Evolutionary conservation across 2,888 invertebrate species (phyloP), one percentile per base, ranked within the genome.

Genomic region (Allygus modestus): DNA sequence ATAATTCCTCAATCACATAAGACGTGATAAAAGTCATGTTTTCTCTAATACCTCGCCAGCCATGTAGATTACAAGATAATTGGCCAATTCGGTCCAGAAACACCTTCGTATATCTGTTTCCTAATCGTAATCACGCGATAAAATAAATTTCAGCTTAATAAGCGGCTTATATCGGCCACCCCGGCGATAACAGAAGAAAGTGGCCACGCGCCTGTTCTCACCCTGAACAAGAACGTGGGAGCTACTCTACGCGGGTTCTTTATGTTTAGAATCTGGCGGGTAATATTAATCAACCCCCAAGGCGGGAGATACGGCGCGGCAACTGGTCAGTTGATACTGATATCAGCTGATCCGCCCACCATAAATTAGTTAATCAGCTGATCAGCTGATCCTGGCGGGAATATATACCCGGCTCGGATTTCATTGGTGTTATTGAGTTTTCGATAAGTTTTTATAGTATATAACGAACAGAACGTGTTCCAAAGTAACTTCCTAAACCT

Each of bases 321-420:
- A 23, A 15, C 23, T 15, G 41, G 20, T 20, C 41, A 71, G 37
- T 41, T n/a, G 41, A 41, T 41, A 41, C 41, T 41, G 41, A 41
- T 20, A 71, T 41, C 71, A 71, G 69, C 71, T 20, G 71, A 71
- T 41, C 37, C 71, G 71, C 71, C 71, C 71, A 71, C 71, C 71
- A 71, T 71, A 41, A 71, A 71, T 71, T 71, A 17, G 71, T n/a
- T n/a, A n/a, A n/a, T n/a, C n/a, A n/a, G n/a, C n/a, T n/a, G n/a
- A 71, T 71, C 37, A 41, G 20, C 71, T 71, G 71, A 71, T 71
- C n/a, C 37, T 33, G 41, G n/a, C 71, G 37, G 69, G 69, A 11
- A 65, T 65, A 28, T 65, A 65, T 12, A 65, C 12, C 65, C 65
- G 65, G 65, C 12, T 65, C 31, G 28, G 65, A 12, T 65, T 28